Percentiles rank a stretch among this genome's conserved stretches.
These are phyloP conservation scores for Apotomis capreana DNA, from an alignment of 2,888 invertebrate genomes.

Conservation along the genomic window DNA sequence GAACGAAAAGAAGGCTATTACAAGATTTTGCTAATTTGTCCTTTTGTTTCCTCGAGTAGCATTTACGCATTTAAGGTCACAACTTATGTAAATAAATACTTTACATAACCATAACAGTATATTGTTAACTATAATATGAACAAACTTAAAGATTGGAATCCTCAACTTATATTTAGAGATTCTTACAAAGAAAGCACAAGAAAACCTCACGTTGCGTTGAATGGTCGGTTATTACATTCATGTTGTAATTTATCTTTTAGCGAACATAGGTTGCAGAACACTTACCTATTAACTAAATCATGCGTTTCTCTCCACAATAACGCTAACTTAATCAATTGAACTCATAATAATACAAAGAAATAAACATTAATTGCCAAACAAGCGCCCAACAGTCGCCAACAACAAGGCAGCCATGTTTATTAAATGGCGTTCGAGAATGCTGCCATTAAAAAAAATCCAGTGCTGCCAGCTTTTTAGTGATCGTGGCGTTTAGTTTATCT, in stretches of 20 bases:
- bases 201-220: constrained; percentile 73
- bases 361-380: constrained; percentile 77
- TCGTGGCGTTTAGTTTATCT: constrained; percentile 23
- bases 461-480: constrained; percentile 39
- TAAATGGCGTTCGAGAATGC: constrained; percentile 62
- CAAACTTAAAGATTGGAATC: constrained; percentile 40
- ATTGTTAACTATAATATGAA: constrained; percentile 36
- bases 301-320: constrained; percentile 55
- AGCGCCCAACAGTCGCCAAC: constrained; percentile 80
- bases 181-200: constrained; percentile 46
- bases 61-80: constrained; percentile 59
- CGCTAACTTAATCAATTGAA: constrained; percentile 58
- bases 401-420: constrained; percentile 80
- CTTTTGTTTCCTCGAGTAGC: constrained; percentile 62
- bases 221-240: constrained; percentile 53
- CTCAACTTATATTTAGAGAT: constrained; percentile 46
- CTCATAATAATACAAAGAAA: constrained; percentile 71
- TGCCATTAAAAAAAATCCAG: constrained; percentile 45
- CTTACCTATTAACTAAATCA: constrained; percentile 65
- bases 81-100: constrained; percentile 54
- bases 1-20: constrained; percentile 48
- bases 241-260: constrained; percentile 36
- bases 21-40: constrained; percentile 53
- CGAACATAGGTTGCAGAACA: constrained; percentile 44
- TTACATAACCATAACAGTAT: constrained; percentile 18